Evolutionary conservation across 2,797 vertebrate species (phyloP), one percentile per base, ranked within the genome.

Genomic region (Corythornis leucogaster): DNA sequence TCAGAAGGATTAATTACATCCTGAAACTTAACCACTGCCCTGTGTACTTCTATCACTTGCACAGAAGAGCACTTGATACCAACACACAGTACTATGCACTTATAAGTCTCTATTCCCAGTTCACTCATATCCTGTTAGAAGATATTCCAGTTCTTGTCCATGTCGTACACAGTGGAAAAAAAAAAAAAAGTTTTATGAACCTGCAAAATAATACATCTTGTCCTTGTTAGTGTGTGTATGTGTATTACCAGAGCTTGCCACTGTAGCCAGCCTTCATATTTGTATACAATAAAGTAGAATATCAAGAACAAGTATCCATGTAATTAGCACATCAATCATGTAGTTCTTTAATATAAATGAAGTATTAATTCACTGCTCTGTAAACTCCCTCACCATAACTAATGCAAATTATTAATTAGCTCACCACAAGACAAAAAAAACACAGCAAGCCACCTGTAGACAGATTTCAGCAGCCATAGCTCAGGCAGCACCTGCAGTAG

Each of bases 281-380:
- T 92, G 58, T 80, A 19, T 80, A 66, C 66, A 89, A 85, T 80
- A 88, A 91, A 88, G 76, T 6, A 63, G 86, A 96, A 82, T 90
- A 80, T 26, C 61, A 25, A 77, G 73, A 92, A 95, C 91, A 90
- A 94, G 76, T 40, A 89, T 68, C 88, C 19, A 3, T n/a, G 5
- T 93, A 96, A 96, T 94, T 95, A 92, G 84, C 75, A 92, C 73
- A 94, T 96, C 84, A 85, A 57, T 94, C 91, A 94, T 46, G 64
- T 85, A 7, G 3, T 58, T 90, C 75, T 90, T 92, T 87, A 92
- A 89, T 69, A 87, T 80, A 78, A 96, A 87, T 1, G 15, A 90
- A 93, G 76, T 54, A 87, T 92, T 90, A 93, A 94, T 75, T 89
- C 69, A 82, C 30, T 73, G 89, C 54, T 82, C 75, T 48, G 38